These are phyloP conservation scores for Nasonia oneida DNA, from an alignment of 2,888 invertebrate species.

Conservation along the genomic window DNA sequence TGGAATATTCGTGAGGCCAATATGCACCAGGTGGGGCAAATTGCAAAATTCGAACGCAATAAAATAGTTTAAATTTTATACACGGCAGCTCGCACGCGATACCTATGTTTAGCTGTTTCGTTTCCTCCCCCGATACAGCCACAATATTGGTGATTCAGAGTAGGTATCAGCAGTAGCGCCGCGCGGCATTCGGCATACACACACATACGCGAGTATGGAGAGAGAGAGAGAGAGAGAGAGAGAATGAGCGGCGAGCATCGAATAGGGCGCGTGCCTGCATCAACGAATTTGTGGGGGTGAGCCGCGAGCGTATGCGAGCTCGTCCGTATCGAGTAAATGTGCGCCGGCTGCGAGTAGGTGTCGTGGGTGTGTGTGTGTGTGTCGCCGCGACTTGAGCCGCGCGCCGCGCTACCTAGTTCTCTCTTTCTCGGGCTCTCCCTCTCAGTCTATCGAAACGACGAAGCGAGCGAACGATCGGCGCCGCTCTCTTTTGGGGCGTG, in stretches of 20 bases:
- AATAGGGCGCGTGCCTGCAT: constrained; percentile 1
- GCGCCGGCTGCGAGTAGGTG: no score
- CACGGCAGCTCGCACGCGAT: no score
- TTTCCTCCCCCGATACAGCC: background rate
- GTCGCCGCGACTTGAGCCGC: constrained; percentile 8
- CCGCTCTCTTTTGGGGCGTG: constrained; percentile 52
- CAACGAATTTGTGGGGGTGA: constrained; percentile 17
- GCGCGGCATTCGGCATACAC: background rate
- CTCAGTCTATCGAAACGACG: constrained; percentile 39
- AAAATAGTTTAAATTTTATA: background rate
- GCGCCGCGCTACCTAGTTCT: background rate
- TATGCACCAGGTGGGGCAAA: background rate
- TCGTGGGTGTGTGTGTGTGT: background rate
- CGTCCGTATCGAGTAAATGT: background rate
- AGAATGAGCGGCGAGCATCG: background rate
- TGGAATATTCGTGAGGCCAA: background rate
- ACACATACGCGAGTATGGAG: background rate
- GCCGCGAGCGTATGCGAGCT: background rate
- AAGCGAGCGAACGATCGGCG: constrained; percentile 42
- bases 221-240: background rate
- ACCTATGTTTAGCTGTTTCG: no score
- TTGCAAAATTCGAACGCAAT: background rate
- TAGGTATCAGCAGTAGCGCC: background rate
- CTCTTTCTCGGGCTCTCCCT: constrained; percentile 15
- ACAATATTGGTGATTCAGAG: background rate